phyloP scores from a whole-genome alignment of 2,113 vertebrate species.

The Dipodomys spectabilis region DNA sequence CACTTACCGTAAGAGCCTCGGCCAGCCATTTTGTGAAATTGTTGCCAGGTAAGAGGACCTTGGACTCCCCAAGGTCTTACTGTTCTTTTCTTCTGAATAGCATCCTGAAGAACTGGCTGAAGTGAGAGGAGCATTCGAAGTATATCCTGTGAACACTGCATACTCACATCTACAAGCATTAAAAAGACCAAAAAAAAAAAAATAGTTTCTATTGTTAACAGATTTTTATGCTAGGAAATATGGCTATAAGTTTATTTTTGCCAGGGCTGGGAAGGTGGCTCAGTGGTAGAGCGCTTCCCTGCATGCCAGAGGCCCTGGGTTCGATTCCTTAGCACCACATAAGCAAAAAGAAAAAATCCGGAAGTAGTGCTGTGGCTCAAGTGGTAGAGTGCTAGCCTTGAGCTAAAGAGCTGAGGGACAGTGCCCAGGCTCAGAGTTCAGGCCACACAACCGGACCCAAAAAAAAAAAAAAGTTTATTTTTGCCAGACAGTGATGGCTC shows the following conservation, averaged over 20 bases:
- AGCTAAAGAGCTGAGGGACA: no score
- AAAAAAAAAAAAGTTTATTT: no score
- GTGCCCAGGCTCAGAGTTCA: no score
- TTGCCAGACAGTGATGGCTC: background rate
- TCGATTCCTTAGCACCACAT: no score
- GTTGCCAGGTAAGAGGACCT: conserved; percentile 98
- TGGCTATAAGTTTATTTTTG: background rate
- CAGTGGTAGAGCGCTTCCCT: no score
- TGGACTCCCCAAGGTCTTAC: conserved; percentile 98
- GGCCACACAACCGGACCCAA: no score
- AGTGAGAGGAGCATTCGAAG: conserved; percentile 96
- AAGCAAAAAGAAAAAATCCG: no score
- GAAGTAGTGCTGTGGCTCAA: no score
- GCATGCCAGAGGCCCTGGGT: no score
- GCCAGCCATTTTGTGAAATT: conserved; percentile 99
- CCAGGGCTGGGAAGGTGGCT: no score
- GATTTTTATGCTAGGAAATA: background rate
- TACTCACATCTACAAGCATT: conserved; percentile 93
- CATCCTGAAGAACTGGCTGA: conserved; percentile 97
- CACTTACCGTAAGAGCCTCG: conserved; percentile 97
- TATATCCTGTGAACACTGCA: conserved; percentile 98
- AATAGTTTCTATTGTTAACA: conserved; percentile 32
- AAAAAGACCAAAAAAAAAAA: background rate
- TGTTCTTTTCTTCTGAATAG: conserved; percentile 97
- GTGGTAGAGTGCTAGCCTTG: no score